Percentiles rank a stretch among this genome's conserved stretches.
Evolutionary conservation across 2,113 vertebrate genomes (phyloP).

Genomic region (Albula goreensis): DNA sequence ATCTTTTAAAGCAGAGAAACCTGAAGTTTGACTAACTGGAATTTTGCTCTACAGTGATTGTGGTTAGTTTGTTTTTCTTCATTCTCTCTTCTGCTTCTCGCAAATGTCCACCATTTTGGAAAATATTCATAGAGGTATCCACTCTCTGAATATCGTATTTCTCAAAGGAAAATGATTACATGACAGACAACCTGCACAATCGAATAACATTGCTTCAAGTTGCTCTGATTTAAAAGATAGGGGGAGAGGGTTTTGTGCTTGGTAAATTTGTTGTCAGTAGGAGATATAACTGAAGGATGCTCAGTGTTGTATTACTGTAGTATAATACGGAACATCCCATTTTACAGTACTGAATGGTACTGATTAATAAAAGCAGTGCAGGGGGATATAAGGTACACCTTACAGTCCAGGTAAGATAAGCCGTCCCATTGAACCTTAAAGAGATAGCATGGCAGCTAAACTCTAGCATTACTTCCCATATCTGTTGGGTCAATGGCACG

Average conservation of each 20-base stretch:
- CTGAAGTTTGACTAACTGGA: not conserved
- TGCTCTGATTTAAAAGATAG: not conserved
- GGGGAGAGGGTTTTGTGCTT: not conserved
- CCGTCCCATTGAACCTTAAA: not conserved
- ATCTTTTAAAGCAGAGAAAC: not conserved
- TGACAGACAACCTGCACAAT: not conserved
- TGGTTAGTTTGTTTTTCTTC: not conserved
- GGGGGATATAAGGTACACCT: not conserved
- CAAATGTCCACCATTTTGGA: not conserved
- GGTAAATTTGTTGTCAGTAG: not conserved
- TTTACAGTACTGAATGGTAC: constrained; percentile 3
- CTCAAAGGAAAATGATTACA: not conserved
- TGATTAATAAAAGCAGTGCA: not conserved
- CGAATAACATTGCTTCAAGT: not conserved
- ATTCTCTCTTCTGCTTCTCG: not conserved
- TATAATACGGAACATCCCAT: not conserved
- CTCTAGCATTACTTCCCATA: not conserved
- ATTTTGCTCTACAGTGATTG: too few species aligned
- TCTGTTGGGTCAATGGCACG: not conserved
- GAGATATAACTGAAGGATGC: not conserved
- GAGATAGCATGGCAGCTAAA: not conserved
- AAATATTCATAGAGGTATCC: not conserved
- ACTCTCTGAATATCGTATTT: not conserved
- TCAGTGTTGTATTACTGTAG: not conserved
- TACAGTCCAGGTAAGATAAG: not conserved